These are phyloP conservation scores for Oligia strigilis DNA, from an alignment of 2,888 invertebrate species.

Conservation along the genomic window DNA sequence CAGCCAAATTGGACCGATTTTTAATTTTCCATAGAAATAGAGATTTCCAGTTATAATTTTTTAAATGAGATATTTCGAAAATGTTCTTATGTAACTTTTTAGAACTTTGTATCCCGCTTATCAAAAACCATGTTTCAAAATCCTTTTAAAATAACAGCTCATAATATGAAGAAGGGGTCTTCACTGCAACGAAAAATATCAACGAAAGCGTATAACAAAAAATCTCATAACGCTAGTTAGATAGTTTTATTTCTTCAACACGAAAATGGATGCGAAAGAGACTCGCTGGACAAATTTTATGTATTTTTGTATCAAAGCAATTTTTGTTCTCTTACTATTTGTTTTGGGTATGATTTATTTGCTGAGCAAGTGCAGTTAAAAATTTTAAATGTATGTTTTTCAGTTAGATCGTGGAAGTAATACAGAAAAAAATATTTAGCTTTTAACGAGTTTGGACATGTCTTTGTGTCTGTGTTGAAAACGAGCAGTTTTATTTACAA, in stretches of 20 bases:
- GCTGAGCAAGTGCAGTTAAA: background rate
- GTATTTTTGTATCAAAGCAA: slow-evolving; percentile 28
- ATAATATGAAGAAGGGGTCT: slow-evolving; percentile 4
- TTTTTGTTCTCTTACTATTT: slow-evolving; percentile 1
- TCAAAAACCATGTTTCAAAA: background rate
- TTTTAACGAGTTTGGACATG: background rate
- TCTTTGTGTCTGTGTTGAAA: background rate
- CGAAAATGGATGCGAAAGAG: slow-evolving; percentile 45
- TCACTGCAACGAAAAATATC: slow-evolving; percentile 14
- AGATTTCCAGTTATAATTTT: too few species aligned
- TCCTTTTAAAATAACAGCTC: background rate
- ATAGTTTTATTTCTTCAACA: slow-evolving; percentile 37
- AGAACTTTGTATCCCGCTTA: too few species aligned
- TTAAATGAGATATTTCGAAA: too few species aligned
- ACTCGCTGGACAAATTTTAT: slow-evolving; percentile 26
- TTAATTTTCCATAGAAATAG: too few species aligned
- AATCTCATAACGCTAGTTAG: slow-evolving; percentile 24
- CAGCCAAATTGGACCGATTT: too few species aligned
- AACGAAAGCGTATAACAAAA: slow-evolving; percentile 8
- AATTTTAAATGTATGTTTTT: slow-evolving; percentile 9
- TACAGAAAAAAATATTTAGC: background rate
- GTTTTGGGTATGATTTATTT: slow-evolving; percentile 20
- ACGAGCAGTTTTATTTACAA: background rate
- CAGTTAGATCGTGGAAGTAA: background rate
- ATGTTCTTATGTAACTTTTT: too few species aligned